Percentiles rank a stretch among this genome's conserved stretches.
These are phyloP conservation scores for Tetramorium alpestre DNA, from an alignment of 1,140 invertebrate species.

Conservation along the genomic window DNA sequence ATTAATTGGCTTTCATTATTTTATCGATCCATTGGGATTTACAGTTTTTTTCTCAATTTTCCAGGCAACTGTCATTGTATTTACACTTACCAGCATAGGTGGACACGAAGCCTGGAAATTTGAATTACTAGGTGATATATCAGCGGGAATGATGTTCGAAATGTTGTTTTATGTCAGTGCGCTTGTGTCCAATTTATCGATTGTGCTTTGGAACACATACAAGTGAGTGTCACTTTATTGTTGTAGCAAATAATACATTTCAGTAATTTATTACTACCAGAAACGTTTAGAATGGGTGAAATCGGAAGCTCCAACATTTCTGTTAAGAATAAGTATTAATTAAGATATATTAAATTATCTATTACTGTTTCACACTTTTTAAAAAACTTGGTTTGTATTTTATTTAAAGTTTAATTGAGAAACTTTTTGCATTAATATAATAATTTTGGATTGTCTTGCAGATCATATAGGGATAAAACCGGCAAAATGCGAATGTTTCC, in stretches of 20 bases:
- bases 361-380: background rate
- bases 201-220: conserved; percentile 95
- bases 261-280: background rate
- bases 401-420: background rate
- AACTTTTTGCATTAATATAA: background rate
- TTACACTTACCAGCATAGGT: conserved; percentile 89
- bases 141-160: conserved; percentile 93
- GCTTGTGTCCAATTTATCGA: conserved; percentile 93
- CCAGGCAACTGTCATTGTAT: conserved; percentile 87
- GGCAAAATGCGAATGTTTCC: conserved; percentile 92
- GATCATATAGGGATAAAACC: conserved; percentile 92
- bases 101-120: conserved; percentile 95
- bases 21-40: background rate
- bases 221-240: conserved; percentile 85
- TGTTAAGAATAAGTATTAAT: background rate
- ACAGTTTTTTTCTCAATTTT: conserved; percentile 59
- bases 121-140: conserved; percentile 89
- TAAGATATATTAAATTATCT: background rate
- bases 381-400: background rate
- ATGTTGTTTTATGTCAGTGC: conserved; percentile 93
- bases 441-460: conserved; percentile 73
- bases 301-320: background rate
- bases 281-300: background rate
- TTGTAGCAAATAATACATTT: conserved; percentile 1
- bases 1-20: background rate